Evolutionary conservation across 2,113 vertebrate genomes (phyloP).

Genomic region (Hemicordylus capensis): DNA sequence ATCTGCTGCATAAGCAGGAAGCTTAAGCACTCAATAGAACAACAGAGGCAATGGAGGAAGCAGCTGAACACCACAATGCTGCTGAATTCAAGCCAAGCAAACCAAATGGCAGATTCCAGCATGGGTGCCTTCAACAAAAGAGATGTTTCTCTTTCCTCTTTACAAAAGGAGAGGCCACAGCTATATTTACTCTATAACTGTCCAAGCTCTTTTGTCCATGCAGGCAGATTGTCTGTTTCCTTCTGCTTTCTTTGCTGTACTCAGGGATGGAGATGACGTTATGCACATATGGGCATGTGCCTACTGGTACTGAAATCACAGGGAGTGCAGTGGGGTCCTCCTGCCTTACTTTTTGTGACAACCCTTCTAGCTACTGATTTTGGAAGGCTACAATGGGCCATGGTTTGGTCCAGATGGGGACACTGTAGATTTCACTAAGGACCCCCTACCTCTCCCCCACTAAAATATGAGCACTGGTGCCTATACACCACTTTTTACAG

Average conservation of each 20-base stretch:
- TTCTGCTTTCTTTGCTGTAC: neutral
- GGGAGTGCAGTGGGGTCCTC: too few relatives aligned
- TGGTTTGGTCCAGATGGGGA: too few relatives aligned
- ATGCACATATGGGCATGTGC: too few relatives aligned
- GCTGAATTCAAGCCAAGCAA: slow-evolving; percentile 9
- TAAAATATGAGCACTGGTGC: too few relatives aligned
- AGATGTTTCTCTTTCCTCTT: neutral
- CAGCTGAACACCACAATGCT: neutral
- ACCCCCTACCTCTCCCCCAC: too few relatives aligned
- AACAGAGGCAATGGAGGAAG: neutral
- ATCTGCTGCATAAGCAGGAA: neutral
- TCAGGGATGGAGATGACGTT: neutral
- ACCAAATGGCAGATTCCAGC: neutral
- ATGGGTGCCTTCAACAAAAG: neutral
- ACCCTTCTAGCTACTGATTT: too few relatives aligned
- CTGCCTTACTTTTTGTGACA: too few relatives aligned
- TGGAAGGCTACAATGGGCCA: too few relatives aligned
- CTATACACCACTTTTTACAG: neutral
- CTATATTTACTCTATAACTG: neutral
- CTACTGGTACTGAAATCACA: too few relatives aligned
- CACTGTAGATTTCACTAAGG: too few relatives aligned
- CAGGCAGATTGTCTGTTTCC: neutral
- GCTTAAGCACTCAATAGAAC: slow-evolving; percentile 14
- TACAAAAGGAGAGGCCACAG: neutral
- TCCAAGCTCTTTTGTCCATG: neutral